A percentile compares a stretch with the other conserved stretches of the same genome.
These are phyloP conservation scores for Drosophila helvetica DNA, from an alignment of 2,888 invertebrate species.

Conservation along the genomic window DNA sequence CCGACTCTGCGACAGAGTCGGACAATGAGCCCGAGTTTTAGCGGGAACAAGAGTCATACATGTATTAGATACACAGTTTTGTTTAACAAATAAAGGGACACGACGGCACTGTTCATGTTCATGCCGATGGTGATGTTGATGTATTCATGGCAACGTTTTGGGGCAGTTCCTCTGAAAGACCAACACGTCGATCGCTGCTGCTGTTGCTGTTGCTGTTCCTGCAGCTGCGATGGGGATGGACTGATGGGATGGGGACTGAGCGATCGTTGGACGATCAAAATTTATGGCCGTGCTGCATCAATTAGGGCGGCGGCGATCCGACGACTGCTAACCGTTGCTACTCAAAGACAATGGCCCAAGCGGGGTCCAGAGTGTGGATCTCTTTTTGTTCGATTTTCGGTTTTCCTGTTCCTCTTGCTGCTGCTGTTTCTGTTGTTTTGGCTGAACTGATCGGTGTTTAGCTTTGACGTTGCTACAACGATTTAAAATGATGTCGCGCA, in stretches of 20 bases:
- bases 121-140: slow-evolving; percentile 42
- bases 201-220: not conserved
- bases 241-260: slow-evolving; percentile 29
- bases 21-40: too few relatives aligned
- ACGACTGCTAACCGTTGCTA: slow-evolving; percentile 48
- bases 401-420: not conserved
- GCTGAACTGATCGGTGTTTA: slow-evolving; percentile 74
- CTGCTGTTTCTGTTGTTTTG: slow-evolving; percentile 46
- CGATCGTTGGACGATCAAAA: slow-evolving; percentile 68
- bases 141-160: slow-evolving; percentile 71
- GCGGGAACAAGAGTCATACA: not conserved
- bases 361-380: slow-evolving; percentile 17
- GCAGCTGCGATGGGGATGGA: slow-evolving; percentile 10
- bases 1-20: not conserved
- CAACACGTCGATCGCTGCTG: slow-evolving; percentile 44
- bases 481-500: slow-evolving; percentile 82
- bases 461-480: slow-evolving; percentile 77
- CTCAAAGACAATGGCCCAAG: slow-evolving; percentile 66
- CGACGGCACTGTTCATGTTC: slow-evolving; percentile 1
- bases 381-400: slow-evolving; percentile 35
- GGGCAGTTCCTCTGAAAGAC: slow-evolving; percentile 52
- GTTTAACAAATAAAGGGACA: slow-evolving; percentile 21
- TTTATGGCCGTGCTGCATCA: slow-evolving; percentile 83
- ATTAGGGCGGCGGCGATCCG: slow-evolving; percentile 78
- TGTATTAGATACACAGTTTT: not conserved